Evolutionary conservation across 2,888 invertebrate species (phyloP), one percentile per base, ranked within the genome.

Genomic region (Erebia palarica): DNA sequence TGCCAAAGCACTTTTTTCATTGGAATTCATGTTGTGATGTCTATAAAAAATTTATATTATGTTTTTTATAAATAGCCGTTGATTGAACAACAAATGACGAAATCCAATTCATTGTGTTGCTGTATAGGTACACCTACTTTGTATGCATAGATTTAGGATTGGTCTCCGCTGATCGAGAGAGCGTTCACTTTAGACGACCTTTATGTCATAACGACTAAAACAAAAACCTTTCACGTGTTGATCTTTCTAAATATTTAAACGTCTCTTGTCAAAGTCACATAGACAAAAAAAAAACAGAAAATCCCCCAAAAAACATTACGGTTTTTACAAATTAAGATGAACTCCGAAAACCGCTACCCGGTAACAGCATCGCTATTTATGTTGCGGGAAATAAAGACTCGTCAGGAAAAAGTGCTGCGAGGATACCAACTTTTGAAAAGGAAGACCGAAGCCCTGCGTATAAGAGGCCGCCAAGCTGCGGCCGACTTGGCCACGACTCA

Each of bases 321-420:
- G 47, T 11, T 11, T 44, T 44, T 10, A 18, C 21, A 18, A 18
- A 55, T 10, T 49, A 80, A 70, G 75, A 92, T 93, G 92, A 90
- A 92, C 75, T 77, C 82, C 0, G 89, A 91, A 72, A 90, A 91
- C 74, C 87, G 93, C 10, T 93, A 92, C 73, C 86, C 86, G 1
- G 92, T 92, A 0, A 88, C 90, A 1, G 90, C 93, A 0, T 93
- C 93, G 0, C 80, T 91, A 7, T 93, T 87, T 73, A 92, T 92
- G 92, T 73, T 93, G 10, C 85, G 89, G 73, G 92, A 93, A 77
- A 91, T 92, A 61, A 93, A 92, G 72, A 86, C 83, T 21, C 86
- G 91, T 0, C 91, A 90, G 67, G 90, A 89, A 73, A 86, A 87
- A 66, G 92, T 93, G 0, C 82, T 84, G 57, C 84, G 89, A 1